A percentile compares a stretch with the other conserved stretches of the same genome.
These are phyloP conservation scores for Trematocara nigrifrons DNA, from an alignment of 2,113 vertebrate genomes.

Conservation along the genomic window DNA sequence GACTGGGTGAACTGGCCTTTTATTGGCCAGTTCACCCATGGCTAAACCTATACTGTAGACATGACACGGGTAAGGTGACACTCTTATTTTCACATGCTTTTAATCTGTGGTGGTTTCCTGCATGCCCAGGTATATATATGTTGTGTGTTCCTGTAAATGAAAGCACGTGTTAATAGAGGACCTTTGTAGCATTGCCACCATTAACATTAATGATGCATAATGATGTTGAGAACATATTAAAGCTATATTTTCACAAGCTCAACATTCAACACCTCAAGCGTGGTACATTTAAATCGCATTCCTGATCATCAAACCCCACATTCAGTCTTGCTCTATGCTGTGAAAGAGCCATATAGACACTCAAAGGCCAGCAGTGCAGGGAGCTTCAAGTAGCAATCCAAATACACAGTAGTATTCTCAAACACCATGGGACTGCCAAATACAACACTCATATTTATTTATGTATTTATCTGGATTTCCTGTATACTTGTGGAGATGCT, in stretches of 20 bases:
- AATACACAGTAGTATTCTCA: constrained; percentile 75
- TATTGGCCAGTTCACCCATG: background rate
- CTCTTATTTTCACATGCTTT: background rate
- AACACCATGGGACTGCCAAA: constrained; percentile 68
- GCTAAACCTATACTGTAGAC: background rate
- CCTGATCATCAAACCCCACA: constrained; percentile 54
- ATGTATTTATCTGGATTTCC: constrained; percentile 76
- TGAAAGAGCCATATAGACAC: constrained; percentile 67
- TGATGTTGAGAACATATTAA: constrained; percentile 22
- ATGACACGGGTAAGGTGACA: background rate
- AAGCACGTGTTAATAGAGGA: background rate
- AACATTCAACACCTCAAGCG: constrained; percentile 41
- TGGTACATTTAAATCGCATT: constrained; percentile 47
- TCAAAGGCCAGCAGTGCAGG: constrained; percentile 39
- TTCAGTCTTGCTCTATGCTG: constrained; percentile 43
- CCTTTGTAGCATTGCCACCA: background rate
- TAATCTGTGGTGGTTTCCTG: background rate
- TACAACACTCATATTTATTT: constrained; percentile 73
- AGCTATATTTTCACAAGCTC: constrained; percentile 36
- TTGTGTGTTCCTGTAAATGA: background rate
- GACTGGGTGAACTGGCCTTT: background rate
- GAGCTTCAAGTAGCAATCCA: constrained; percentile 67
- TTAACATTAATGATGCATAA: constrained; percentile 38
- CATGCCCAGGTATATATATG: background rate
- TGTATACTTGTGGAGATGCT: constrained; percentile 67